phyloP scores from a whole-genome alignment of 2,888 invertebrate genomes.

The Oligia strigilis region DNA sequence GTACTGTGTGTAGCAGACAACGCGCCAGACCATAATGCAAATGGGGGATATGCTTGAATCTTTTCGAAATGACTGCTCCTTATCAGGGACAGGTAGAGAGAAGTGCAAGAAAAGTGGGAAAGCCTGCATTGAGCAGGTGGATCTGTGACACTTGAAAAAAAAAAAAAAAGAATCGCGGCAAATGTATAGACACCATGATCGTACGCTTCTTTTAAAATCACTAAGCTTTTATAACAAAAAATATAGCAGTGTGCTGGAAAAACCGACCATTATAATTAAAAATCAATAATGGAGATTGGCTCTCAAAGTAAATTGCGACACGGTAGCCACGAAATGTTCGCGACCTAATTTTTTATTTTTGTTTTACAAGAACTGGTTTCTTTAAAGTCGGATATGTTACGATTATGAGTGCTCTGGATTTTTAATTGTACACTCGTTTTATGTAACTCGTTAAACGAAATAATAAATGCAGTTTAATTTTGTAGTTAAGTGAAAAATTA shows the following conservation, averaged over 20 bases:
- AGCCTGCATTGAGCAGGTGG: background rate
- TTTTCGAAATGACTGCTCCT: background rate
- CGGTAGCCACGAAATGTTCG: constrained; percentile 20
- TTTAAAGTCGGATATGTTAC: constrained; percentile 14
- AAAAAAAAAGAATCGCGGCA: background rate
- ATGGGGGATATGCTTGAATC: background rate
- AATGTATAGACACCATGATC: background rate
- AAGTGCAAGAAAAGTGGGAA: background rate
- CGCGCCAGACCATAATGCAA: background rate
- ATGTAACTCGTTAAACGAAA: constrained; percentile 35
- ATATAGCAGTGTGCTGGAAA: background rate
- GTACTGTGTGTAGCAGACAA: background rate
- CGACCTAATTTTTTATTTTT: constrained; percentile 40
- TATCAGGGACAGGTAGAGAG: background rate
- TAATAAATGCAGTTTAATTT: constrained; percentile 19
- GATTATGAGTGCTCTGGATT: constrained; percentile 41
- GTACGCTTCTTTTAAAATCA: background rate
- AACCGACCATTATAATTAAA: constrained; percentile 28
- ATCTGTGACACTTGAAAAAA: background rate
- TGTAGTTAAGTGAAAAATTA: constrained; percentile 1
- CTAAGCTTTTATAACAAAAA: background rate
- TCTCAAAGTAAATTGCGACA: constrained; percentile 25
- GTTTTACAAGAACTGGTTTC: constrained; percentile 43
- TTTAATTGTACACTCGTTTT: constrained; percentile 46
- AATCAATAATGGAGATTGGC: constrained; percentile 33